phyloP scores from a whole-genome alignment of 2,797 vertebrate genomes.

The Anabas testudineus region DNA sequence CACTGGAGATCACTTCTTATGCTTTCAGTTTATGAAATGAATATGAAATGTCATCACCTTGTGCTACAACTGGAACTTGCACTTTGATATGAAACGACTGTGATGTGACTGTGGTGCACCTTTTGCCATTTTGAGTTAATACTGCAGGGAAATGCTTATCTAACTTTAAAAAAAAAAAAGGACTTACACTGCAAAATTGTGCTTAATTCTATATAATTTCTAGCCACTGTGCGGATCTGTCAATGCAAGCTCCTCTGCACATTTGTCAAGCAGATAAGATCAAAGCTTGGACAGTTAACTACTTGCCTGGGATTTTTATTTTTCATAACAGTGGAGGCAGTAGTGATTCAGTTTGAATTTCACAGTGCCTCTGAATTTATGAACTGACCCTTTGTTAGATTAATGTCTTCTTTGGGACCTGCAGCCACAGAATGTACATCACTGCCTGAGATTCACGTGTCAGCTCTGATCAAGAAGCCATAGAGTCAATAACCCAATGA shows the following conservation, averaged over 20 bases:
- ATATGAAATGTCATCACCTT: slow-evolving; percentile 60
- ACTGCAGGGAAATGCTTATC: slow-evolving; percentile 52
- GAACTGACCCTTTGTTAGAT: slow-evolving; percentile 41
- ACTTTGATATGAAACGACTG: slow-evolving; percentile 35
- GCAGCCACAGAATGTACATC: slow-evolving; percentile 13
- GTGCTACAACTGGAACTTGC: slow-evolving; percentile 31
- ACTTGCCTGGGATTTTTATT: slow-evolving; percentile 59
- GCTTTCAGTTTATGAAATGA: slow-evolving; percentile 42
- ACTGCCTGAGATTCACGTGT: slow-evolving; percentile 14
- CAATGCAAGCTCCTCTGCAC: slow-evolving; percentile 54
- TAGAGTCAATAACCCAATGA: slow-evolving; percentile 9
- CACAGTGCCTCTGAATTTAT: slow-evolving; percentile 42
- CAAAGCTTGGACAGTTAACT: slow-evolving; percentile 60
- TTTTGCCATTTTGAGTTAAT: slow-evolving; percentile 31
- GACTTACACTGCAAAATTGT: slow-evolving; percentile 46
- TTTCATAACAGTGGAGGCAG: slow-evolving; percentile 44
- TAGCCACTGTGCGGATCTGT: slow-evolving; percentile 62
- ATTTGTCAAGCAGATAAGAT: slow-evolving; percentile 82
- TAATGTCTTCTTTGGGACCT: slow-evolving; percentile 34
- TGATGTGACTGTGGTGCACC: slow-evolving; percentile 43
- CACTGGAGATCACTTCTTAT: slow-evolving; percentile 42
- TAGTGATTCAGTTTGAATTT: slow-evolving; percentile 50
- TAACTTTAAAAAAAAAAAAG: slow-evolving; percentile 20
- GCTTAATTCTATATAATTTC: slow-evolving; percentile 64
- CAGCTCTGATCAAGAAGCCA: slow-evolving; percentile 11